Percentiles rank a stretch among this genome's conserved stretches.
Conservation (phyloP, 37 sponge, comb jelly and placozoan genomes). For the Spongilla lacustris region DNA sequence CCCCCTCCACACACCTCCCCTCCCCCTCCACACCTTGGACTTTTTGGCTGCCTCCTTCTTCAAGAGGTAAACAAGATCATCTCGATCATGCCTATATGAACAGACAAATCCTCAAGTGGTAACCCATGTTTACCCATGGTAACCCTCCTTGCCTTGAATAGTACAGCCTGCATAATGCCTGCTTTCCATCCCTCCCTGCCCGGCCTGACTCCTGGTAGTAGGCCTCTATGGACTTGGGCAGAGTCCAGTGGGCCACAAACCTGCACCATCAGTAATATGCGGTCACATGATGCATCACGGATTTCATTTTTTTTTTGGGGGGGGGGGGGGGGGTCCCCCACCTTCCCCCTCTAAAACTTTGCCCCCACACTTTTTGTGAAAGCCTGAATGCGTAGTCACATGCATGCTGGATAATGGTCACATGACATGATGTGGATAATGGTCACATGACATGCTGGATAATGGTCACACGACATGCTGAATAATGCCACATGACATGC, state of each 20-base stretch:
- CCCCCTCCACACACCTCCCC: no score
- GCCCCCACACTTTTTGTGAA: no score
- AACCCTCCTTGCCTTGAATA: constrained; percentile 60
- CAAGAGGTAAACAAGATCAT: constrained; percentile 69
- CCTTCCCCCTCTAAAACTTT: no score
- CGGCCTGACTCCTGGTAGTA: constrained; percentile 97
- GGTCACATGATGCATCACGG: not conserved
- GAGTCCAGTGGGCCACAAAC: constrained; percentile 98
- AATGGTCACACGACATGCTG: not conserved
- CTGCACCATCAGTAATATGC: constrained; percentile 23
- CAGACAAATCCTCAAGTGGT: not conserved
- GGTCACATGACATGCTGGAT: not conserved
- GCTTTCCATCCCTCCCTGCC: constrained; percentile 85
- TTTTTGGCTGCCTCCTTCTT: constrained; percentile 61
- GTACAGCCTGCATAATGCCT: constrained; percentile 80
- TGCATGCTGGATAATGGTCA: not conserved
- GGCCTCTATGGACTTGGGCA: constrained; percentile 93
- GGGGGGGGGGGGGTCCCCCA: no score
- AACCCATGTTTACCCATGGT: not conserved
- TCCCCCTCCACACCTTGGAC: constrained; percentile 35
- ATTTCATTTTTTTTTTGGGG: no score
- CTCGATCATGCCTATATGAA: constrained; percentile 54
- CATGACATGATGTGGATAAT: not conserved
- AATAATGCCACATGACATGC: not conserved
- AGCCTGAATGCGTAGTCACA: no score